Evolutionary conservation across 2,113 vertebrate genomes (phyloP).

Genomic region (Grallaria varia): DNA sequence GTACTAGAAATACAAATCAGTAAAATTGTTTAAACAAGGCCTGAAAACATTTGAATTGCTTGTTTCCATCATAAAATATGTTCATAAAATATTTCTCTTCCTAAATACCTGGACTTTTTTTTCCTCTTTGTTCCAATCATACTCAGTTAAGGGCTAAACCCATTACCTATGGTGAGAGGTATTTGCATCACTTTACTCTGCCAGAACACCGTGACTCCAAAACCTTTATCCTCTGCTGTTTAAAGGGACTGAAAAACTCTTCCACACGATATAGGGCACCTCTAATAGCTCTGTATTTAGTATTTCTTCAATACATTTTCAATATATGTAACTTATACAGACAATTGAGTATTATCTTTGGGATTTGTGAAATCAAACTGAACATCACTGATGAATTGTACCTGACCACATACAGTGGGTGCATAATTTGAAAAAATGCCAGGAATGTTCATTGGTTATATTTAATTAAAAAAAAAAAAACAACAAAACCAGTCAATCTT

Average conservation of each 20-base stretch:
- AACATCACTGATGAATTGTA: neutral
- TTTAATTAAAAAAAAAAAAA: neutral
- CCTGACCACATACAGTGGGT: neutral
- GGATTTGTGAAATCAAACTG: neutral
- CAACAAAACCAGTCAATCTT: neutral
- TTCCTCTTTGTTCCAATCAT: neutral
- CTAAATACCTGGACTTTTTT: neutral
- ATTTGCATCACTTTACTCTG: neutral
- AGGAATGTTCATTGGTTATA: neutral
- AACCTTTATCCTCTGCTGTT: neutral
- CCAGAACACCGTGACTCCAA: neutral
- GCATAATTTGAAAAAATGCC: neutral
- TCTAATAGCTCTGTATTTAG: neutral
- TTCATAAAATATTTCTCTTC: rapidly evolving
- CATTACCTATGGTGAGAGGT: neutral
- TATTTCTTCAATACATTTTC: neutral
- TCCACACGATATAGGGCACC: neutral
- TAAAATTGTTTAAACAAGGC: neutral
- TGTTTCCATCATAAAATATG: neutral
- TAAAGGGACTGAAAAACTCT: neutral
- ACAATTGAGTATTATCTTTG: neutral
- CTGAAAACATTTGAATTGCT: neutral
- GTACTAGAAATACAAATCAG: neutral
- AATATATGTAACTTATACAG: neutral
- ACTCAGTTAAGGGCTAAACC: neutral